Conservation (phyloP, 2,797 vertebrate genomes). For the Alauda arvensis region DNA sequence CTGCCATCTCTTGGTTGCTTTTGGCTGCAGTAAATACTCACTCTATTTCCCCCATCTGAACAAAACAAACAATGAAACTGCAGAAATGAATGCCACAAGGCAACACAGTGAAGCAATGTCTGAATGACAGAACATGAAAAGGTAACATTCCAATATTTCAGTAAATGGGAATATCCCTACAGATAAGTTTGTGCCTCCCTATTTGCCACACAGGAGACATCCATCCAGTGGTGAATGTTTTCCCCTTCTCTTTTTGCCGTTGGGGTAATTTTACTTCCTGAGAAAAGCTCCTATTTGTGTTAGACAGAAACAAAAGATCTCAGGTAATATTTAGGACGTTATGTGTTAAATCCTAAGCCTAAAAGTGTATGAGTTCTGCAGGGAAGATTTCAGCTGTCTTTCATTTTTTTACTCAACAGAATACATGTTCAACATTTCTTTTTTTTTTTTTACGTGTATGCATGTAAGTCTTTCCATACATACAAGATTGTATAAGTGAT, state of each 20-base stretch:
- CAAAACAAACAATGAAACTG: neutral
- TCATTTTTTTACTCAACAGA: neutral
- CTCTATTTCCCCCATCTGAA: neutral
- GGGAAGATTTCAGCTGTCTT: neutral
- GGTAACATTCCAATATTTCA: neutral
- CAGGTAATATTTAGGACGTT: neutral
- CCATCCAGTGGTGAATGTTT: fast-evolving
- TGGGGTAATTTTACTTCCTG: neutral
- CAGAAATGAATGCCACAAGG: neutral
- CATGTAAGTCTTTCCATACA: neutral
- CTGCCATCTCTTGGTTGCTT: conserved; percentile 65
- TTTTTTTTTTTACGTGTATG: neutral
- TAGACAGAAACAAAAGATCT: neutral
- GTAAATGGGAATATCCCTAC: neutral
- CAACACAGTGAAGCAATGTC: neutral
- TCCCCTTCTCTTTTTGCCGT: neutral
- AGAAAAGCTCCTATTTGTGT: neutral
- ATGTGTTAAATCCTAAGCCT: neutral
- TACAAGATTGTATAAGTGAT: neutral
- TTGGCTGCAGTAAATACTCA: neutral
- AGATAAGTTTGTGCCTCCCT: neutral
- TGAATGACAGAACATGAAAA: neutral
- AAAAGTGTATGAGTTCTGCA: neutral
- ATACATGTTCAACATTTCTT: neutral
- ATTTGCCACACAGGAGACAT: neutral